Evolutionary conservation across 2,797 vertebrate genomes (phyloP), one percentile per base, ranked within the genome.

Genomic region (Gymnothorax javanicus): DNA sequence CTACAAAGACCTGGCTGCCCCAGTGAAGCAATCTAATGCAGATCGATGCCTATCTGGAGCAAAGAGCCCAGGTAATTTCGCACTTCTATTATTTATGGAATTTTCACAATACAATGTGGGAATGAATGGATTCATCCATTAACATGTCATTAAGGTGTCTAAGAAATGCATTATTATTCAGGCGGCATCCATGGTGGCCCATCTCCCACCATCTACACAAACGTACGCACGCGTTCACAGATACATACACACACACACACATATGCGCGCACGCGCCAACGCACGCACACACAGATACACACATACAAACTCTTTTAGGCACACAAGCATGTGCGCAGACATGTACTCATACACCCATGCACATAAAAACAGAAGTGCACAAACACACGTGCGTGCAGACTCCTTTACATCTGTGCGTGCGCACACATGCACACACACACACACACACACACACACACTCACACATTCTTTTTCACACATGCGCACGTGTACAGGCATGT

Each of bases 41-140:
- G 60, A n/a, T 43, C 60, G 60, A 82, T 27, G 43, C 7, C 75
- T 67, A 25, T 56, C 59, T 27, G 23, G 52, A 69, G 59, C 15
- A n/a, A 27, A 82, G 50, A 69, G 58, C 60, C 58, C 54, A 23
- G n/a, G 50, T 20, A 17, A 8, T n/a, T 1, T 33, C 1, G 50
- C 43, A 8, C 9, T 67, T 86, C 4, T 54, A 85, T 27, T 58
- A 58, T 73, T 75, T 75, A 73, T 83, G 13, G n/a, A 50, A 52
- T 69, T 85, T 52, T 57, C 58, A 15, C 56, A 25, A 56, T 20
- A 67, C 75, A 86, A 60, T 54, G 54, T 56, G 23, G 60, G 59
- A 56, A 79, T 82, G 54, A 67, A 82, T 79, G 50, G 50, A 20
- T 8, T 52, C 77, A 27, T 56, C 85, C 58, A 82, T 82, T 86